Conservation (phyloP, 2,888 invertebrate genomes). For the Marronus borbonicus region DNA sequence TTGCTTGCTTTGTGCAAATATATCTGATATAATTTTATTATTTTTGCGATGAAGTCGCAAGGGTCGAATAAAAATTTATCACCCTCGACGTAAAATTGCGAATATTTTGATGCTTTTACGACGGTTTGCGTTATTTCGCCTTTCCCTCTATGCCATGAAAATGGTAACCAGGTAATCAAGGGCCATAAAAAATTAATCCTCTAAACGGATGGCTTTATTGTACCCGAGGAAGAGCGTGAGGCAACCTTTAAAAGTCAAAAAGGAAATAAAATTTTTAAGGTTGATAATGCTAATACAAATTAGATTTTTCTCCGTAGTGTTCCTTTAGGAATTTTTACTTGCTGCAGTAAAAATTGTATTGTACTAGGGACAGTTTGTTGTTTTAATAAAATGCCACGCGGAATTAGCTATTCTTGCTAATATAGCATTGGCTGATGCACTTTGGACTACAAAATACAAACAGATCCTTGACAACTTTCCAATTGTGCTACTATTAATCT, state of each 20-base stretch:
- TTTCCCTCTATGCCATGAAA: constrained; percentile 17
- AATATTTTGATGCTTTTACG: constrained; percentile 43
- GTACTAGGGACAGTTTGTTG: too few species aligned
- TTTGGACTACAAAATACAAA: too few species aligned
- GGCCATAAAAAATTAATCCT: constrained; percentile 36
- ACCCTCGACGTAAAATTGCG: constrained; percentile 26
- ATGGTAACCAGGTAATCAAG: constrained; percentile 45
- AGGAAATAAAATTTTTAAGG: constrained; percentile 19
- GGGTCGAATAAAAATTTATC: constrained; percentile 44
- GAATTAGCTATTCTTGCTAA: too few species aligned
- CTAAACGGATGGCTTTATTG: constrained; percentile 32
- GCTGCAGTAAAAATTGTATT: too few species aligned
- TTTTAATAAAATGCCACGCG: too few species aligned
- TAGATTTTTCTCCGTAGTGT: neutral
- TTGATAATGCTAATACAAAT: constrained; percentile 19
- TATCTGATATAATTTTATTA: constrained; percentile 34
- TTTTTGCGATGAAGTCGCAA: constrained; percentile 25
- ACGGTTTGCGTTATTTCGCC: constrained; percentile 20
- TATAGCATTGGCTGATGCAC: too few species aligned
- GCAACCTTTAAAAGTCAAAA: constrained; percentile 37
- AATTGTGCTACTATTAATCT: too few species aligned
- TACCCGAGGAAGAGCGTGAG: neutral
- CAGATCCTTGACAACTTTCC: too few species aligned
- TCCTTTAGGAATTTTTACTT: neutral
- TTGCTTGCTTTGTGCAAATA: constrained; percentile 5